Conservation (phyloP, 2,888 invertebrate genomes). For the Erynnis tages region DNA sequence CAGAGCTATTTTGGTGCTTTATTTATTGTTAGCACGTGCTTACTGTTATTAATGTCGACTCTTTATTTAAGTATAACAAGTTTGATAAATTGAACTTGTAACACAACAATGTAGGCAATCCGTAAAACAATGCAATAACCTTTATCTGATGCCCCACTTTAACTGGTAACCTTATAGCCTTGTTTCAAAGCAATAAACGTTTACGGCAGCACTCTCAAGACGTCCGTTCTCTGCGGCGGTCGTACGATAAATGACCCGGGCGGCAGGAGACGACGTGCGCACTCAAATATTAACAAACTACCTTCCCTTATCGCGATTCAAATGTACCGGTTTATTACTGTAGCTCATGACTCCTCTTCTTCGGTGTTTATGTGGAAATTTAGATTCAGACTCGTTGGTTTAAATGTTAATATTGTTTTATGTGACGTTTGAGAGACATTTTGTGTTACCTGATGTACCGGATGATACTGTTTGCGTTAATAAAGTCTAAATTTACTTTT, state of each 20-base stretch:
- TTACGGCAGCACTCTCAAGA: constrained; percentile 54
- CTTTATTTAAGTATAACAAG: neutral
- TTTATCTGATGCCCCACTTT: constrained; percentile 19
- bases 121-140: constrained; percentile 17
- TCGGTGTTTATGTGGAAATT: constrained; percentile 28
- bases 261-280: constrained; percentile 53
- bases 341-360: constrained; percentile 31
- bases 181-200: constrained; percentile 50
- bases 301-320: constrained; percentile 43
- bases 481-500: too few species aligned
- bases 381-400: constrained; percentile 6
- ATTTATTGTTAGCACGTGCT: too few species aligned
- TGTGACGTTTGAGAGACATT: constrained; percentile 3
- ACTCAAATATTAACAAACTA: constrained; percentile 76
- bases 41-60: neutral
- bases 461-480: too few species aligned
- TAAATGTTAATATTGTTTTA: constrained; percentile 11
- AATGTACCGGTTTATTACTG: constrained; percentile 51
- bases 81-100: neutral
- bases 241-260: constrained; percentile 59
- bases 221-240: constrained; percentile 51
- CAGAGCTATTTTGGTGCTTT: too few species aligned
- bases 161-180: constrained; percentile 20
- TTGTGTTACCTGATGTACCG: too few species aligned
- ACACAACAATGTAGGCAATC: constrained; percentile 5